phyloP scores from a whole-genome alignment of 2,113 vertebrate genomes.

The human region GRCh38 chr4:38935501-38936000 shows the following conservation, averaged over 20 bases:
- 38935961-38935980: not conserved
- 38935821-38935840: not conserved
- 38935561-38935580: not conserved
- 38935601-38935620: not conserved
- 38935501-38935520: not conserved
- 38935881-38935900: not conserved
- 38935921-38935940: not conserved
- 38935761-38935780: slow-evolving; percentile 92
- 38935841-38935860: not conserved
- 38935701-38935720: slow-evolving; percentile 85
- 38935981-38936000: rapidly evolving
- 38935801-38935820: not conserved
- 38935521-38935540: not conserved
- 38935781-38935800: slow-evolving; percentile 90
- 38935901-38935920: not conserved
- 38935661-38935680: not conserved
- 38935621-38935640: not conserved
- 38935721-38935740: slow-evolving; percentile 96
- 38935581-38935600: not conserved
- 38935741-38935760: slow-evolving; percentile 92
- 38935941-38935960: not conserved
- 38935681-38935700: not conserved
- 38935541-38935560: not conserved
- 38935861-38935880: not conserved
- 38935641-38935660: not conserved